Evolutionary conservation across 2,888 invertebrate genomes (phyloP), one percentile per base, ranked within the genome.

Genomic region (Ceraclea dissimilis): DNA sequence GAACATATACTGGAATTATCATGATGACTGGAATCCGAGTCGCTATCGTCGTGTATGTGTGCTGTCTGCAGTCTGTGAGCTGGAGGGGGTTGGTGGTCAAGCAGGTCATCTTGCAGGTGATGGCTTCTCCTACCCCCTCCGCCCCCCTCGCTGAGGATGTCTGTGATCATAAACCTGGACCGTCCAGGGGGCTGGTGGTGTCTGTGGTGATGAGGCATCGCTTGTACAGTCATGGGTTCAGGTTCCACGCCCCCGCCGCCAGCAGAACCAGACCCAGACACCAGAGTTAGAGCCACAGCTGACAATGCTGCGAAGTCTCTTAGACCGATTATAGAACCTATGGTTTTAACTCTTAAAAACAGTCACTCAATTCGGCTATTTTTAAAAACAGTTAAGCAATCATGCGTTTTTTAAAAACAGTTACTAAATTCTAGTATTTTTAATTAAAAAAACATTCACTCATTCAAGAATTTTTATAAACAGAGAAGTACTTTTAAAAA

Each of bases 101-200:
- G 76, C 2, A 39, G 39, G 68, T 81, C 19, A 34, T 50, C 49
- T 31, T 51, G 51, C 19, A 43, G 31, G 13, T 49, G 49, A 19
- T 49, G 49, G 4, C 39, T 39, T 79, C 79, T 58, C 78, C 78
- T 49, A 76, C 79, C 69, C 73, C 82, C 67, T 63, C 71, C 72
- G 13, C 72, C 72, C 54, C 78, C 78, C 51, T 81, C 81, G 52
- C 83, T 84, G 64, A 92, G 78, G 67, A 92, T 92, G 71, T 92
- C 92, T 65, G 90, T 91, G 75, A 92, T 92, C 90, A 92, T 91
- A 76, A 92, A 92, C 63, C 90, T 77, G 60, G 90, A 89, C 65
- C 90, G 80, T 51, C 85, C 83, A 63, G 84, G 82, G 74, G 84
- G 84, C 66, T 82, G 80, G 70, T 90, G 78, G 88, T 91, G 69